Evolutionary conservation across 2,888 invertebrate species (phyloP), one percentile per base, ranked within the genome.

Genomic region (Campaea margaritaria): DNA sequence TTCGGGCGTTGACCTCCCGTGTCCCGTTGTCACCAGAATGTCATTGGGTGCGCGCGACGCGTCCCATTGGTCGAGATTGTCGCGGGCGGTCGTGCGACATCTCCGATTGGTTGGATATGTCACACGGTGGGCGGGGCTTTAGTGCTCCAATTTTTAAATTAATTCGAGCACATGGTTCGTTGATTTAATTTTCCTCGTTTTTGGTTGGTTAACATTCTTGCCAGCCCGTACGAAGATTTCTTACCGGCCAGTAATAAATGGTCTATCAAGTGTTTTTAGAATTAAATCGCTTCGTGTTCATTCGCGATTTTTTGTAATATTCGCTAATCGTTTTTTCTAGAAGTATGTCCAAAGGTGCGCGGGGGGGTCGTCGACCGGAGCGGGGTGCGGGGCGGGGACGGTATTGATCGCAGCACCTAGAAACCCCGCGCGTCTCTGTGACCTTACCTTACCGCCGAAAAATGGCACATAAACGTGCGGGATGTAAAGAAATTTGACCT

Each of bases 71-170:
- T 69, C 62, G 74, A 57, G 65, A 69, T 49, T 91, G 92, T 91
- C 92, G 85, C 91, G 83, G 88, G 86, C 85, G 83, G 79, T 73
- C 68, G 73, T 76, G 91, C 81, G 92, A 91, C 92, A 91, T 87
- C 74, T 73, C 75, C 73, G 69, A 89, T 91, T 92, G 90, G 91
- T 78, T 69, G 69, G 58, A 78, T 76, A 77, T 91, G 91, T 92
- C 91, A 88, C 86, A 76, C 65, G 65, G 62, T 64, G 70, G 91
- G 91, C 81, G 89, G 81, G 72, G 79, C 71, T 68, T 68, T 51
- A 9, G 64, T 66, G 70, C 81, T 83, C 81, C 74, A 81, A 82
- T 84, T 87, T 84, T 79, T 74, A 81, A 83, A 69, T 76, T 70
- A 64, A 72, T 69, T 64, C 57, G 46, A 55, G 48, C 70, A 68